Percentiles rank a stretch among this genome's conserved stretches.
These are phyloP conservation scores for Hypothenemus hampei DNA, from an alignment of 1,140 invertebrate genomes.

Conservation along the genomic window DNA sequence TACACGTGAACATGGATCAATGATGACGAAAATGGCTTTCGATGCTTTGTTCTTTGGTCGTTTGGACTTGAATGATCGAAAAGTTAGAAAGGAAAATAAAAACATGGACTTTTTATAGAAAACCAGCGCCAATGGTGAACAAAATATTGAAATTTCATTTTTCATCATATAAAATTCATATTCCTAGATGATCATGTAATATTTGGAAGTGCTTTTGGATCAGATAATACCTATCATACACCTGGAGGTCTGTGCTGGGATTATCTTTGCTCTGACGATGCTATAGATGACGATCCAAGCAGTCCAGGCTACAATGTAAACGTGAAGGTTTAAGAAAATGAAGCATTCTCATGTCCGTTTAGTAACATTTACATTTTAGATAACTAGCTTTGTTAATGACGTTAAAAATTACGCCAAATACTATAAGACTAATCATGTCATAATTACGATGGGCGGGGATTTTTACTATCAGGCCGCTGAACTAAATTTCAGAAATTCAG, in stretches of 20 bases:
- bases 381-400: slow-evolving; percentile 29
- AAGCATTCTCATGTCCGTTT: too few species aligned
- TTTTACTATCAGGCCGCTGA: slow-evolving; percentile 53
- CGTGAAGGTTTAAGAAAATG: slow-evolving; percentile 48
- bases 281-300: slow-evolving; percentile 65
- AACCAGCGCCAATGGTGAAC: slow-evolving; percentile 47
- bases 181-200: not conserved
- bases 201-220: not conserved
- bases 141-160: too few species aligned
- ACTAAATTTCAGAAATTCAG: slow-evolving; percentile 62
- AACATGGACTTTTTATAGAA: slow-evolving; percentile 75
- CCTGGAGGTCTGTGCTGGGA: slow-evolving; percentile 89
- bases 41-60: slow-evolving; percentile 71
- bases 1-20: slow-evolving; percentile 60
- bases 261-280: slow-evolving; percentile 72
- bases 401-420: slow-evolving; percentile 20
- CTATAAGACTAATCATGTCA: slow-evolving; percentile 35
- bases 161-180: too few species aligned
- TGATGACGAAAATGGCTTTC: slow-evolving; percentile 64
- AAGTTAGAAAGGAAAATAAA: slow-evolving; percentile 54
- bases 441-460: slow-evolving; percentile 38
- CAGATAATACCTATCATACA: slow-evolving; percentile 70
- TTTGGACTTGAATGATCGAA: slow-evolving; percentile 70
- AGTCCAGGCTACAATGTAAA: slow-evolving; percentile 69
- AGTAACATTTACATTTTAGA: slow-evolving; percentile 29